Conservation (phyloP, 2,113 vertebrate species). For the Furnarius figulus region DNA sequence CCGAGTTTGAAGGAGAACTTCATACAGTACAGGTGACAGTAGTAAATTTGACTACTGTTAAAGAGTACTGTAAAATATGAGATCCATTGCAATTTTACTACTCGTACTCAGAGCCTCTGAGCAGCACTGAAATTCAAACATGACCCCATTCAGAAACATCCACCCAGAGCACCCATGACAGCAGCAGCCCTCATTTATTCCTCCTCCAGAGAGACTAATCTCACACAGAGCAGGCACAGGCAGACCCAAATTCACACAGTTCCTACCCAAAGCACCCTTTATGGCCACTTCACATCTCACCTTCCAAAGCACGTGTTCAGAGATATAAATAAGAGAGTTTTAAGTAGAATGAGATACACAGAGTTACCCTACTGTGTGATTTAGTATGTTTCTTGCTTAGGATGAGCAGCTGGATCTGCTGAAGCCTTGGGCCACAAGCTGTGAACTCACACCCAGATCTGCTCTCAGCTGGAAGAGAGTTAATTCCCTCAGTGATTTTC, state of each 20-base stretch:
- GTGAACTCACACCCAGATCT: not conserved
- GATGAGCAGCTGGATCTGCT: not conserved
- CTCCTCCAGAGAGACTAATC: not conserved
- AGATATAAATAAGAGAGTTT: fast-evolving
- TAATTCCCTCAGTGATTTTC: not conserved
- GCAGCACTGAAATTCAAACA: not conserved
- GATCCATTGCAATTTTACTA: not conserved
- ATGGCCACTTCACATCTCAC: not conserved
- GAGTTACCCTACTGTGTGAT: not conserved
- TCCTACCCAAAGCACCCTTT: not conserved
- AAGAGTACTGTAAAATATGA: not conserved
- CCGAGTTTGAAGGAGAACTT: not conserved
- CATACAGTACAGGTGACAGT: not conserved
- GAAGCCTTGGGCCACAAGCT: not conserved
- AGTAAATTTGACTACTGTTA: not conserved
- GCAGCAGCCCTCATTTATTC: not conserved
- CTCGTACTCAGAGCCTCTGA: not conserved
- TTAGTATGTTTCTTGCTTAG: not conserved
- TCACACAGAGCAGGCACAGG: not conserved
- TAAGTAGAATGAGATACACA: fast-evolving
- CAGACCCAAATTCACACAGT: not conserved
- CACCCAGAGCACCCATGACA: not conserved
- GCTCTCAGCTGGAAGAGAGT: not conserved
- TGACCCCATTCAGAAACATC: fast-evolving
- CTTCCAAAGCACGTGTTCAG: not conserved